These are phyloP conservation scores for Pachyrhynchus sulphureomaculatus DNA, from an alignment of 1,140 invertebrate species.

Conservation along the genomic window DNA sequence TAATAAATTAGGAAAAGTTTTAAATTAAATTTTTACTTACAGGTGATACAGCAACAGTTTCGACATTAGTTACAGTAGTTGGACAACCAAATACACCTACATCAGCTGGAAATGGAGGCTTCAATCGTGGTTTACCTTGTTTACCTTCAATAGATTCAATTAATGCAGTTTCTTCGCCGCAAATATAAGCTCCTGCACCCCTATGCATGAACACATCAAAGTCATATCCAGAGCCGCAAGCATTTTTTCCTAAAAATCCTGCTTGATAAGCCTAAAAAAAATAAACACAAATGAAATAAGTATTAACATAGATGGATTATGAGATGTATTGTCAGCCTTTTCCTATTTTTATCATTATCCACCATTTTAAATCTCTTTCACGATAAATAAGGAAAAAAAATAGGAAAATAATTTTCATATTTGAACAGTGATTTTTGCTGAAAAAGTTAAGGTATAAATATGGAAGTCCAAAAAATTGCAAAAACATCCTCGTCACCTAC, in stretches of 20 bases:
- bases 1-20: no score
- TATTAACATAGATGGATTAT: no score
- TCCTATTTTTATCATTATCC: no score
- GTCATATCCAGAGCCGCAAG: slow-evolving; percentile 95
- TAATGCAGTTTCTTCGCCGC: slow-evolving; percentile 98
- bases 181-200: slow-evolving; percentile 99
- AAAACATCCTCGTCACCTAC: no score
- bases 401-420: no score
- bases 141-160: slow-evolving; percentile 99
- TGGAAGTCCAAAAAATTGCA: no score
- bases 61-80: slow-evolving; percentile 97
- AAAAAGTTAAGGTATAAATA: no score
- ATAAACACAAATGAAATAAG: no score
- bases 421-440: no score
- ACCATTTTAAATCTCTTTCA: no score
- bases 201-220: slow-evolving; percentile 98
- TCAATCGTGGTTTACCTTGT: slow-evolving; percentile 96
- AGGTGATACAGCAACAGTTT: slow-evolving; percentile 97
- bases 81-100: slow-evolving; percentile 98
- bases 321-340: no score
- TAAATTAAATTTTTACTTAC: slow-evolving; percentile 57
- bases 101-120: slow-evolving; percentile 99
- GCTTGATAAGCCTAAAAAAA: slow-evolving; percentile 85
- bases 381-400: no score
- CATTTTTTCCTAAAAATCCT: slow-evolving; percentile 95